phyloP scores from a whole-genome alignment of 2,888 invertebrate species.

The Proisotoma minuta region DNA sequence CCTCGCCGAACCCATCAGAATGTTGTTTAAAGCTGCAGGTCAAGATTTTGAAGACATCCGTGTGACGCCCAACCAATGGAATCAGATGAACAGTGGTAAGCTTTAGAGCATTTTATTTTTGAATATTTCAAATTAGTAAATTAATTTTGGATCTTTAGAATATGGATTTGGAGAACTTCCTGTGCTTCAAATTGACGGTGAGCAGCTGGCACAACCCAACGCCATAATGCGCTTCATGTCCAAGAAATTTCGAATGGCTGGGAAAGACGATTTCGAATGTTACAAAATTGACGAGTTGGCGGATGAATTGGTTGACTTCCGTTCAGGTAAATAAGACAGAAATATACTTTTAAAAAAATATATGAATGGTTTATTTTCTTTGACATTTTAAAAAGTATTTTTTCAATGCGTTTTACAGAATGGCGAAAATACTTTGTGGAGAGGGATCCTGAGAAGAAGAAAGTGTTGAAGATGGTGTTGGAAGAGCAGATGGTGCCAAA shows the following conservation, averaged over 20 bases:
- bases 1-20: background rate
- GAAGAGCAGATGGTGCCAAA: conserved; percentile 19
- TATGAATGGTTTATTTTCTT: background rate
- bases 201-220: conserved; percentile 43
- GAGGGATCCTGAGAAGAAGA: conserved; percentile 24
- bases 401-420: conserved; percentile 8
- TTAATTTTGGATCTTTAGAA: conserved; percentile 24
- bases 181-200: conserved; percentile 45
- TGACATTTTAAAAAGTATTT: background rate
- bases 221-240: conserved; percentile 46
- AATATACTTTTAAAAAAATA: background rate
- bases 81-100: background rate
- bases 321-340: conserved; percentile 10
- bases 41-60: background rate
- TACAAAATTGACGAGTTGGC: conserved; percentile 24
- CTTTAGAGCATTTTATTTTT: conserved; percentile 8
- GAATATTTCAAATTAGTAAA: background rate
- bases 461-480: conserved; percentile 21
- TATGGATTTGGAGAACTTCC: conserved; percentile 46
- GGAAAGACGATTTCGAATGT: conserved; percentile 31
- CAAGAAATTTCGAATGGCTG: conserved; percentile 35
- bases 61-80: background rate
- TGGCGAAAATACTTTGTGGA: conserved; percentile 27
- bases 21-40: background rate
- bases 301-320: conserved; percentile 21